Percentiles rank a stretch among this genome's conserved stretches.
Conservation (phyloP, 2,888 invertebrate genomes). For the Drosophila suboccidentalis region DNA sequence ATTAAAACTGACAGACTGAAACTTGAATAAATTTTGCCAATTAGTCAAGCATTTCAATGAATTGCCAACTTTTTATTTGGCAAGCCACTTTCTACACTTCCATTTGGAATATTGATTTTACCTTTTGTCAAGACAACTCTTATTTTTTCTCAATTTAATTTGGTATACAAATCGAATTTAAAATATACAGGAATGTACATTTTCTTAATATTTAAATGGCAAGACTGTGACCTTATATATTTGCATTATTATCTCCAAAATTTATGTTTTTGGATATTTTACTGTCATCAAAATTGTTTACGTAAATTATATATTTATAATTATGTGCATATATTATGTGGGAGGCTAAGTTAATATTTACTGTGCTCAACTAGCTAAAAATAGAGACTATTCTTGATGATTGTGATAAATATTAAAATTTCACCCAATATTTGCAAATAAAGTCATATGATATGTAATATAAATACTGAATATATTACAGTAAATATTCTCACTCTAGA, state of each 20-base stretch:
- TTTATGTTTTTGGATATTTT: background rate
- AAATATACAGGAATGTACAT: background rate
- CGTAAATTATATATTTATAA: background rate
- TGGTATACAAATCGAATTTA: background rate
- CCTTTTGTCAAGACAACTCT: constrained; percentile 1
- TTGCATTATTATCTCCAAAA: background rate
- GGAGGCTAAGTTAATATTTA: background rate
- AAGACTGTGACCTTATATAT: background rate
- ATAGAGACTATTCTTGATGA: no score
- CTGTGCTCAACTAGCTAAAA: no score
- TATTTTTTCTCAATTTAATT: background rate
- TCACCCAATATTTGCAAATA: no score
- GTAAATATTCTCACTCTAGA: no score
- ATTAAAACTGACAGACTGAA: constrained; percentile 13
- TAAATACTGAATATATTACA: no score
- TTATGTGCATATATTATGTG: constrained; percentile 7
- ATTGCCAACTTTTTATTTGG: constrained; percentile 27
- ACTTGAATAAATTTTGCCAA: constrained; percentile 48
- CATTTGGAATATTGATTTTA: constrained; percentile 25
- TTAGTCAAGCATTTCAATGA: constrained; percentile 40
- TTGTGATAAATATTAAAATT: no score
- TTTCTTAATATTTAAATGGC: background rate
- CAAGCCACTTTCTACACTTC: constrained; percentile 13
- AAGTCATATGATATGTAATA: no score
- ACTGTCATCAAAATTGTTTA: background rate